A percentile compares a stretch with the other conserved stretches of the same genome.
phyloP scores from a whole-genome alignment of 1,140 invertebrate genomes.

The Latrodectus geometricus region DNA sequence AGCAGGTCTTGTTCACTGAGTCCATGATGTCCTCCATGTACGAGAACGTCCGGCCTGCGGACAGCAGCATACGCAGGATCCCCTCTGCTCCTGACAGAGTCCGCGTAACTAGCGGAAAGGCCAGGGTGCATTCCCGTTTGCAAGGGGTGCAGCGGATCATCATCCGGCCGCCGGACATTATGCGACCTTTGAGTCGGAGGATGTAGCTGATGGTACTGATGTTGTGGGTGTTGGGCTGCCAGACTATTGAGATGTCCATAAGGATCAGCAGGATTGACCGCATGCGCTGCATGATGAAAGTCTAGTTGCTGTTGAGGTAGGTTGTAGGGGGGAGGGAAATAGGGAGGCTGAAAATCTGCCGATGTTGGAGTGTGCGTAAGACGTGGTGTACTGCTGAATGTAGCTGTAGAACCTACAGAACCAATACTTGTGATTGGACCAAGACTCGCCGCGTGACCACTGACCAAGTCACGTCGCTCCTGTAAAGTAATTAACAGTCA shows the following conservation, averaged over 20 bases:
- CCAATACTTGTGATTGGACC: slow-evolving; percentile 74
- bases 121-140: slow-evolving; percentile 67
- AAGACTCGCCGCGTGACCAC: slow-evolving; percentile 73
- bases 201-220: slow-evolving; percentile 72
- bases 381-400: slow-evolving; percentile 73
- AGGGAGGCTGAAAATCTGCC: slow-evolving; percentile 93
- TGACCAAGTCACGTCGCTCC: slow-evolving; percentile 75
- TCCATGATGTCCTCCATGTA: slow-evolving; percentile 71
- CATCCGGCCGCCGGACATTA: slow-evolving; percentile 65
- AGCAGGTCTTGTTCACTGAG: slow-evolving; percentile 72
- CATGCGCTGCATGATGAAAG: slow-evolving; percentile 58
- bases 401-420: slow-evolving; percentile 72
- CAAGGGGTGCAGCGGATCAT: slow-evolving; percentile 71
- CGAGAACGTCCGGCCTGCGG: slow-evolving; percentile 74
- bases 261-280: slow-evolving; percentile 72
- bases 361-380: slow-evolving; percentile 72
- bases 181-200: slow-evolving; percentile 66
- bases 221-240: slow-evolving; percentile 69
- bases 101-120: slow-evolving; percentile 62
- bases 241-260: slow-evolving; percentile 78
- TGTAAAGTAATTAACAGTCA: slow-evolving; percentile 22
- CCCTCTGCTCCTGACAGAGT: slow-evolving; percentile 61
- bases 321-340: slow-evolving; percentile 91
- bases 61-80: slow-evolving; percentile 64
- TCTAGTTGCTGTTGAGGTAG: slow-evolving; percentile 70